Conservation (phyloP, 2,113 vertebrate species). For the Leptobrachium leishanense region DNA sequence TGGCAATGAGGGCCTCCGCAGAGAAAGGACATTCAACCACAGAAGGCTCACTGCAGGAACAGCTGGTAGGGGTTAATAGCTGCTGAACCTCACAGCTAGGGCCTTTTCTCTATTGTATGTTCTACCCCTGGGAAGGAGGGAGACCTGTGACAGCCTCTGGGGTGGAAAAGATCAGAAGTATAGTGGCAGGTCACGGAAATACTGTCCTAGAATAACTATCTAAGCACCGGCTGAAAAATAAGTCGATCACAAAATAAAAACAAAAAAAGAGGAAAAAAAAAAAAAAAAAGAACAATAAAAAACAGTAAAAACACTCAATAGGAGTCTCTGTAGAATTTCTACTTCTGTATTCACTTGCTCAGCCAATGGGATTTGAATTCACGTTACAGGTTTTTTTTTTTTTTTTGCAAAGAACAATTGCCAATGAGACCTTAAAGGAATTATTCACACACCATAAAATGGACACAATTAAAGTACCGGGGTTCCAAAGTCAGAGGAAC, state of each 20-base stretch:
- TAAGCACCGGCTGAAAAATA: conserved; percentile 59
- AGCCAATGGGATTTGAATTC: conserved; percentile 68
- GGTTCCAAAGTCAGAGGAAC: conserved; percentile 1
- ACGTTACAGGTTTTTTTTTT: conserved; percentile 51
- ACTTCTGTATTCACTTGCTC: conserved; percentile 59
- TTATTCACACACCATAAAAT: conserved; percentile 65
- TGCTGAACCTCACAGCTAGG: conserved; percentile 98
- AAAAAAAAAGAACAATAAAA: not conserved
- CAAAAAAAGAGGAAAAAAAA: conserved; percentile 30
- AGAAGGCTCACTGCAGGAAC: conserved; percentile 98
- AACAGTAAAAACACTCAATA: too few species aligned
- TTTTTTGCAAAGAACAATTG: conserved; percentile 59
- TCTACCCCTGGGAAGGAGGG: conserved; percentile 99
- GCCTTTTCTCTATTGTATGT: conserved; percentile 99
- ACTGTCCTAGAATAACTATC: conserved; percentile 65
- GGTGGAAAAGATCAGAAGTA: conserved; percentile 90
- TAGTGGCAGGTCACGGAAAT: conserved; percentile 85
- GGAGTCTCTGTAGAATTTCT: conserved; percentile 12
- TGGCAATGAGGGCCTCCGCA: conserved; percentile 98
- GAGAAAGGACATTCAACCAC: conserved; percentile 98
- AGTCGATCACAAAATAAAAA: conserved; percentile 54
- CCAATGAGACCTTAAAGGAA: conserved; percentile 59
- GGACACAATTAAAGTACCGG: conserved; percentile 58
- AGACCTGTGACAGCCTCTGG: conserved; percentile 98
- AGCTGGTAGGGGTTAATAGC: conserved; percentile 99